Evolutionary conservation across 92 coral and sea anemone genomes (phyloP).

Genomic region (Paramuricea clavata): DNA sequence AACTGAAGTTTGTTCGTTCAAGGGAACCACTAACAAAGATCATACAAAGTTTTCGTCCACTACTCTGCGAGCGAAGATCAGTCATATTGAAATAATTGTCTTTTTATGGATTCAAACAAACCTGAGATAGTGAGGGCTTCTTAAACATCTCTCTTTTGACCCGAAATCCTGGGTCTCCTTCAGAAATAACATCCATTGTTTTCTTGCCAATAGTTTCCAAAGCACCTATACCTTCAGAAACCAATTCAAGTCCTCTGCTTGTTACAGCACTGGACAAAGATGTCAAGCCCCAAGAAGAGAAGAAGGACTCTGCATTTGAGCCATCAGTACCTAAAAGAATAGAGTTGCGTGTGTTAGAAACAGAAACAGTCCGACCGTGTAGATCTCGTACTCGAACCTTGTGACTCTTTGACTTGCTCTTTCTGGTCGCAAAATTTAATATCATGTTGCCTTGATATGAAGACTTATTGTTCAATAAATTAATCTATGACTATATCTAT

Average conservation of each 20-base stretch:
- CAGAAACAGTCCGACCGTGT: no score
- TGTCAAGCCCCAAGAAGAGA: slow-evolving; percentile 82
- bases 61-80: no score
- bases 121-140: slow-evolving; percentile 92
- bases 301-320: slow-evolving; percentile 31
- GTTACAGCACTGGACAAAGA: slow-evolving; percentile 77
- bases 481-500: no score
- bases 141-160: slow-evolving; percentile 78
- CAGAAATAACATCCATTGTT: slow-evolving; percentile 95
- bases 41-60: no score
- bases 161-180: slow-evolving; percentile 93
- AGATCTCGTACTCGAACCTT: no score
- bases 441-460: no score
- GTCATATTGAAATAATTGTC: no score
- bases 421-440: no score
- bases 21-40: no score
- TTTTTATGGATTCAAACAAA: neutral
- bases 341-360: neutral
- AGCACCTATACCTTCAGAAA: slow-evolving; percentile 90
- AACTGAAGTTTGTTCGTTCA: no score
- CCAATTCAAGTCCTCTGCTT: slow-evolving; percentile 71
- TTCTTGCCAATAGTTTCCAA: slow-evolving; percentile 94
- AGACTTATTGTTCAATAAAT: no score
- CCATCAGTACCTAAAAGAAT: neutral
- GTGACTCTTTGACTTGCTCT: no score